Percentiles rank a stretch among this genome's conserved stretches.
These are phyloP conservation scores for Cydia amplana DNA, from an alignment of 1,140 invertebrate genomes.

Conservation along the genomic window DNA sequence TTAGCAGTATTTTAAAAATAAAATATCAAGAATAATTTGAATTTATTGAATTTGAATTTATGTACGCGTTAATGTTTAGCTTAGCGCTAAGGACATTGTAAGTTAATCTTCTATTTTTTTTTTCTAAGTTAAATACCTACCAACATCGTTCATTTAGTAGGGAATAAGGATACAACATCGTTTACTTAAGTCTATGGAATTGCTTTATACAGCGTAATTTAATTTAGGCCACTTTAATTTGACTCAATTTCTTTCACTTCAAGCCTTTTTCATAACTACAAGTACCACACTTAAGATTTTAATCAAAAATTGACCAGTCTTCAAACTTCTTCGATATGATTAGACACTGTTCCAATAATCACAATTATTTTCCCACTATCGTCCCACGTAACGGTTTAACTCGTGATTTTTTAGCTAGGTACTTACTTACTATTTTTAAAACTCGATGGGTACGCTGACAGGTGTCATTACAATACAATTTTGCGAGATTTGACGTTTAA, in stretches of 20 bases:
- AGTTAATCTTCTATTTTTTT: background rate
- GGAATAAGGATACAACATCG: background rate
- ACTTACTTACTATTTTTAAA: too few relatives aligned
- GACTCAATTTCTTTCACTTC: background rate
- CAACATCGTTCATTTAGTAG: background rate
- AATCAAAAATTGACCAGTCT: background rate
- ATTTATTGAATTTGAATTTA: too few relatives aligned
- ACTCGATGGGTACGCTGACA: too few relatives aligned
- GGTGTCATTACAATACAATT: too few relatives aligned
- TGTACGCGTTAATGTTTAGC: background rate
- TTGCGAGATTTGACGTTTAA: too few relatives aligned
- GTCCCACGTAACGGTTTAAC: too few relatives aligned
- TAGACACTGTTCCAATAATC: background rate
- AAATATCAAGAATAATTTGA: too few relatives aligned
- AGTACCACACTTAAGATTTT: background rate
- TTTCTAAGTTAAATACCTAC: constrained; percentile 1
- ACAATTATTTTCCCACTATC: background rate
- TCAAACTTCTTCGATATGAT: background rate
- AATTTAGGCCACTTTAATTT: constrained; percentile 1
- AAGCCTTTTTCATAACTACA: background rate
- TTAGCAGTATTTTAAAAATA: background rate
- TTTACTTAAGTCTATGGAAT: constrained; percentile 23
- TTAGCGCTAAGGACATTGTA: background rate
- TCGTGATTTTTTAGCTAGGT: too few relatives aligned
- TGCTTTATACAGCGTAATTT: constrained; percentile 19